Percentiles rank a stretch among this genome's conserved stretches.
Conservation (phyloP, 1,140 invertebrate species). For the Kradibia gibbosae region DNA sequence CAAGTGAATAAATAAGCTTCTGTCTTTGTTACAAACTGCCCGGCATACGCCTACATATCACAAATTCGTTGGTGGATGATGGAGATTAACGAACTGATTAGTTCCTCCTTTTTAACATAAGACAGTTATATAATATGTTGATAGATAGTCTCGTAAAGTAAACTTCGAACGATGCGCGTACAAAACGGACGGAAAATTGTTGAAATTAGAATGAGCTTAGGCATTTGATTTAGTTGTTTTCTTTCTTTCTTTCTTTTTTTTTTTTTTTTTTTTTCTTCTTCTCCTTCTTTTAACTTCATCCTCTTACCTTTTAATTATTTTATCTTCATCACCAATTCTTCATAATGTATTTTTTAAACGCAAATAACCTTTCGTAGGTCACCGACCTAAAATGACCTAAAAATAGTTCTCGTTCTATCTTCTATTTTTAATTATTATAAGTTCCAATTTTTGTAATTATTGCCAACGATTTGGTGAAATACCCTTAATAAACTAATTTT, state of each 20-base stretch:
- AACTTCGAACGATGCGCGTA: neutral
- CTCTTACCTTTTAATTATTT: neutral
- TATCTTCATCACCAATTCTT: neutral
- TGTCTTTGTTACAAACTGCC: constrained; percentile 39
- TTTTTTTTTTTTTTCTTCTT: too few species aligned
- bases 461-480: neutral
- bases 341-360: neutral
- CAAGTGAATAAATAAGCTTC: neutral
- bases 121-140: constrained; percentile 27
- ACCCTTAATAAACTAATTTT: too few species aligned
- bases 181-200: neutral
- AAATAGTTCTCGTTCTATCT: neutral
- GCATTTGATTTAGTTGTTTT: neutral
- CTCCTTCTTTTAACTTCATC: neutral
- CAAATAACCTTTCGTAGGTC: neutral
- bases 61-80: constrained; percentile 23
- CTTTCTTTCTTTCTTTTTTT: too few species aligned
- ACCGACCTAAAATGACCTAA: neutral
- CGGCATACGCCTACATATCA: constrained; percentile 46
- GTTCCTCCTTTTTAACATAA: constrained; percentile 34
- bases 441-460: neutral
- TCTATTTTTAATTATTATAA: neutral
- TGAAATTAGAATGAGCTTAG: neutral
- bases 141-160: too few species aligned
- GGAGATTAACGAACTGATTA: constrained; percentile 39